A percentile compares a stretch with the other conserved stretches of the same genome.
phyloP scores from a whole-genome alignment of 1,140 invertebrate species.

The Neotoxoptera formosana region DNA sequence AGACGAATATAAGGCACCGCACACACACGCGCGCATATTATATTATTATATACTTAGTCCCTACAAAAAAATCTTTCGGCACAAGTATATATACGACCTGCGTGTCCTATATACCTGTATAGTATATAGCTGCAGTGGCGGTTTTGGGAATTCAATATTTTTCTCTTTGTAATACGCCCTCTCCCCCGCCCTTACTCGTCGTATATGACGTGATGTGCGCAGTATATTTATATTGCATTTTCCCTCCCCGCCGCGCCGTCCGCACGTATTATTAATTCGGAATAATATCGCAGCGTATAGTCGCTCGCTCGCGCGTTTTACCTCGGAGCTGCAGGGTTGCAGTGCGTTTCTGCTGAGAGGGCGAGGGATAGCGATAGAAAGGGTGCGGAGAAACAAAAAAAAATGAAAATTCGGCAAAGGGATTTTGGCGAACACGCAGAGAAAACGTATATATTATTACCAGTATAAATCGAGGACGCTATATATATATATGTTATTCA shows the following conservation, averaged over 20 bases:
- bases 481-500: too few species aligned
- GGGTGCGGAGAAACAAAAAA: neutral
- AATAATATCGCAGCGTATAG: neutral
- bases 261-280: conserved; percentile 35
- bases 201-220: neutral
- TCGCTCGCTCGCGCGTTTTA: neutral
- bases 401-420: conserved; percentile 23
- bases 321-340: neutral
- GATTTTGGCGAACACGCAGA: neutral
- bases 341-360: neutral
- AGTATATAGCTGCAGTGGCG: too few species aligned
- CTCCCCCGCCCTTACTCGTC: neutral
- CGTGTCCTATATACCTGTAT: conserved; percentile 12
- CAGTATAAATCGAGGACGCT: neutral
- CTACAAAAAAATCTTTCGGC: conserved; percentile 44
- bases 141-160: conserved; percentile 47
- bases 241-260: neutral
- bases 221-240: conserved; percentile 33
- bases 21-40: too few species aligned
- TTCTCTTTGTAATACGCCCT: conserved; percentile 24
- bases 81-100: neutral
- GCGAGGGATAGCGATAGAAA: too few species aligned
- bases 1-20: too few species aligned
- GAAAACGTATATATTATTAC: neutral
- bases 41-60: neutral